phyloP scores from a whole-genome alignment of 64 coral and sea anemone species.

The Catalaphyllia jardinei region DNA sequence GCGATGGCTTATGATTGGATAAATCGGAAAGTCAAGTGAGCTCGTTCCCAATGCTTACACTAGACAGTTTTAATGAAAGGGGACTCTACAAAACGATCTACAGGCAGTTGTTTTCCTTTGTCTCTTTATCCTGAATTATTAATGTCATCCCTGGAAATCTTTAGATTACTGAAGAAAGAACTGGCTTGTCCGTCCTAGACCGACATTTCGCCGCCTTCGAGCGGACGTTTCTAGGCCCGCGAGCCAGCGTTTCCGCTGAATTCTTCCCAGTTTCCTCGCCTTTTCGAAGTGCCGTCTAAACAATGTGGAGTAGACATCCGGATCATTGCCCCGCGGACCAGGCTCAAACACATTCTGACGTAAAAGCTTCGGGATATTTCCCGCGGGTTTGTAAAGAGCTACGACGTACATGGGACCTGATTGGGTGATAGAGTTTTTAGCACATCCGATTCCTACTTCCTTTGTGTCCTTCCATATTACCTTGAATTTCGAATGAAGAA shows the following conservation, averaged over 20 bases:
- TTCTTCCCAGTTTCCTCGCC: conserved; percentile 24
- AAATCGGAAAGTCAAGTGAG: too few relatives aligned
- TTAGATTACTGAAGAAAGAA: too few relatives aligned
- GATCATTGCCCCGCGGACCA: conserved; percentile 63
- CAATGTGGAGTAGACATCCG: conserved; percentile 89
- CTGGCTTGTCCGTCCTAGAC: not conserved
- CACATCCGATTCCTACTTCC: conserved; percentile 79
- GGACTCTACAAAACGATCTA: too few relatives aligned
- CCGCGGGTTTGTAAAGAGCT: conserved; percentile 87
- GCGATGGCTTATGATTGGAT: too few relatives aligned
- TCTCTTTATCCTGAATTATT: too few relatives aligned
- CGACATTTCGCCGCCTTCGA: not conserved
- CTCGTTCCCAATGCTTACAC: too few relatives aligned
- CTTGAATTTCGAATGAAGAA: conserved; percentile 22
- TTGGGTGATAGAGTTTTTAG: conserved; percentile 21
- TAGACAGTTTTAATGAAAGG: too few relatives aligned
- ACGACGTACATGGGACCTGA: conserved; percentile 78
- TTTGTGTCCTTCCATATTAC: conserved; percentile 81
- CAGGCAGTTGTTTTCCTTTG: too few relatives aligned
- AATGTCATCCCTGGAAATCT: too few relatives aligned
- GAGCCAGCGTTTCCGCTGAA: not conserved
- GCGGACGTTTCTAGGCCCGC: not conserved
- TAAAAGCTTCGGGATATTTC: conserved; percentile 86
- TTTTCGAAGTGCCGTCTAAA: conserved; percentile 73
- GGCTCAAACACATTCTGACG: conserved; percentile 73